A percentile compares a stretch with the other conserved stretches of the same genome.
phyloP scores from a whole-genome alignment of 2,797 vertebrate species.

The Poecilia velifera region DNA sequence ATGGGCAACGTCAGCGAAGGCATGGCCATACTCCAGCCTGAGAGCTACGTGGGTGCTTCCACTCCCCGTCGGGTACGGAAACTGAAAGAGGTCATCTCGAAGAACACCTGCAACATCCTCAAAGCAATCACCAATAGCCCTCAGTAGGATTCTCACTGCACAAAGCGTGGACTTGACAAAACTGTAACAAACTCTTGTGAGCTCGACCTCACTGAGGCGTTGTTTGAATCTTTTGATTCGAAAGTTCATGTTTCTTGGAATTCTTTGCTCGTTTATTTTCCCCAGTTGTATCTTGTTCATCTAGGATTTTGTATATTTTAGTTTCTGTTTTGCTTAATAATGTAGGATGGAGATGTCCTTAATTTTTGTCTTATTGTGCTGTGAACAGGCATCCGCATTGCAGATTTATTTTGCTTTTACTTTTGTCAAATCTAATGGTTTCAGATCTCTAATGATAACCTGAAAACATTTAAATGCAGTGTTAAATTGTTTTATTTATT shows the following conservation, averaged over 20 bases:
- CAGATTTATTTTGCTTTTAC: not conserved
- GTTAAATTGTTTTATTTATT: not conserved
- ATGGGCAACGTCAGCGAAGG: conserved; percentile 93
- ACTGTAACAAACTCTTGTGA: conserved; percentile 5
- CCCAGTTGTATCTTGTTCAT: conserved; percentile 15
- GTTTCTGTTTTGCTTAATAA: not conserved
- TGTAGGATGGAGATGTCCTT: not conserved
- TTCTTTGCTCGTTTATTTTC: too few relatives aligned
- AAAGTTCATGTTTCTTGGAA: not conserved
- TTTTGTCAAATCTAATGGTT: not conserved
- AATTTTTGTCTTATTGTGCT: not conserved
- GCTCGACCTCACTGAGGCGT: conserved; percentile 42
- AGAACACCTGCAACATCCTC: conserved; percentile 96
- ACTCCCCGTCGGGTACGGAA: conserved; percentile 88
- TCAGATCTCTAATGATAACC: not conserved
- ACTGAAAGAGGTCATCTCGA: conserved; percentile 91
- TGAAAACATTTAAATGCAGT: not conserved
- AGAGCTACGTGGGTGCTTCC: conserved; percentile 90
- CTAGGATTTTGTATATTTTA: not conserved
- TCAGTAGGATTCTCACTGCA: conserved; percentile 74
- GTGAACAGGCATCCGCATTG: not conserved
- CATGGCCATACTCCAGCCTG: conserved; percentile 92
- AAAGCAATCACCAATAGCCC: conserved; percentile 88
- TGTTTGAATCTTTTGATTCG: not conserved
- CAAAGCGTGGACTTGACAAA: not conserved